Conservation (phyloP, 2,888 invertebrate species). For the Eulithis prunata region DNA sequence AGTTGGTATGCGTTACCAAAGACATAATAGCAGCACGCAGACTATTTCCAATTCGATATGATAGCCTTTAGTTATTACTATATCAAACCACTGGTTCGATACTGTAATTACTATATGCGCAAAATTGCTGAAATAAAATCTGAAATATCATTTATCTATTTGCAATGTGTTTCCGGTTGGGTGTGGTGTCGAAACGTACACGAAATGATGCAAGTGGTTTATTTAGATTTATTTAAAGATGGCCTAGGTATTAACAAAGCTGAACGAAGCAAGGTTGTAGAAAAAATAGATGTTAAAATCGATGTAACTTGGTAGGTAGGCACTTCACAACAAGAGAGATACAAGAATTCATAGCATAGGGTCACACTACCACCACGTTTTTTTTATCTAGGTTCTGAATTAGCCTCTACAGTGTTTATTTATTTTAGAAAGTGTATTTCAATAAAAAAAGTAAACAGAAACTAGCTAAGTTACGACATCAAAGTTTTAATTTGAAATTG, state of each 20-base stretch:
- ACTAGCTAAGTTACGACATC: constrained; percentile 15
- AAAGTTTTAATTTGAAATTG: constrained; percentile 24
- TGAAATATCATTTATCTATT: not conserved
- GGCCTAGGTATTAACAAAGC: not conserved
- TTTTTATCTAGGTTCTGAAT: too few relatives aligned
- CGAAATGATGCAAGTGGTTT: not conserved
- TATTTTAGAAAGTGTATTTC: constrained; percentile 11
- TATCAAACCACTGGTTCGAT: constrained; percentile 28
- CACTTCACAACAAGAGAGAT: too few relatives aligned
- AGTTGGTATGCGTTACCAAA: constrained; percentile 42
- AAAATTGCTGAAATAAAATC: constrained; percentile 10
- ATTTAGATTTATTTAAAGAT: not conserved
- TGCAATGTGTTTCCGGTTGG: not conserved
- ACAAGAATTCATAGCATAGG: too few relatives aligned
- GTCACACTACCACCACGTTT: too few relatives aligned
- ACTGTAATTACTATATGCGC: constrained; percentile 17
- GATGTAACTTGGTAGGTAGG: too few relatives aligned
- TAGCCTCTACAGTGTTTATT: too few relatives aligned
- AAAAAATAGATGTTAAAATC: too few relatives aligned
- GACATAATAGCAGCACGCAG: constrained; percentile 40
- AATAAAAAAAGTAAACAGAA: not conserved
- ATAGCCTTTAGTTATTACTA: constrained; percentile 23
- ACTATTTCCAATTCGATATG: constrained; percentile 39
- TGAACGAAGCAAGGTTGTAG: too few relatives aligned
- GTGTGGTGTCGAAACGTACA: not conserved